A percentile compares a stretch with the other conserved stretches of the same genome.
Evolutionary conservation across 2,797 vertebrate genomes (phyloP).

Genomic region (Alca torda): DNA sequence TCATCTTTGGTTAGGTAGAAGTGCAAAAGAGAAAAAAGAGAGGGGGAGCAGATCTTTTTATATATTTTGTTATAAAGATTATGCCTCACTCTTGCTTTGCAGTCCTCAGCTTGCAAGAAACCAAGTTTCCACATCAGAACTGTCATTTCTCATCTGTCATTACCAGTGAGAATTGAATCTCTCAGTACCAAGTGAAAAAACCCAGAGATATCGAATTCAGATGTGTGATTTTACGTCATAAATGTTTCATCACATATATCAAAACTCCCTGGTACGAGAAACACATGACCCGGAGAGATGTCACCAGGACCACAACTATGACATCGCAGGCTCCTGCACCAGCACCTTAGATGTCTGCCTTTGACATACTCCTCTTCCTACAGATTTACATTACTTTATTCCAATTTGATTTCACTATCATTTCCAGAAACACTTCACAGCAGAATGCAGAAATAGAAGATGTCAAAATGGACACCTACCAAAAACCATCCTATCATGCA

Average conservation of each 20-base stretch:
- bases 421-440: background rate
- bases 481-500: background rate
- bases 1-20: background rate
- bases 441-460: background rate
- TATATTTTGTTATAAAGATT: background rate
- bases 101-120: background rate
- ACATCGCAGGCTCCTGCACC: background rate
- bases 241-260: background rate
- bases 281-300: background rate
- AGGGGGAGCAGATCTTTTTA: background rate
- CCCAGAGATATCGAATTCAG: background rate
- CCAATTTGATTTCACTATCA: background rate
- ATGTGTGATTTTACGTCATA: background rate
- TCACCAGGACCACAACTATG: background rate
- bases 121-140: background rate
- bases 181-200: background rate
- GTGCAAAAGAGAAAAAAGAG: background rate
- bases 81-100: background rate
- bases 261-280: background rate
- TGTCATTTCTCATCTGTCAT: background rate
- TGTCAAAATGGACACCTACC: background rate
- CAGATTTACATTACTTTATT: background rate
- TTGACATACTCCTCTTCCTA: background rate
- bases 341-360: background rate
- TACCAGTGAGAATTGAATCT: background rate